A percentile compares a stretch with the other conserved stretches of the same genome.
These are phyloP conservation scores for Paragorgia papillata DNA, from an alignment of 92 coral and sea anemone species.

Conservation along the genomic window DNA sequence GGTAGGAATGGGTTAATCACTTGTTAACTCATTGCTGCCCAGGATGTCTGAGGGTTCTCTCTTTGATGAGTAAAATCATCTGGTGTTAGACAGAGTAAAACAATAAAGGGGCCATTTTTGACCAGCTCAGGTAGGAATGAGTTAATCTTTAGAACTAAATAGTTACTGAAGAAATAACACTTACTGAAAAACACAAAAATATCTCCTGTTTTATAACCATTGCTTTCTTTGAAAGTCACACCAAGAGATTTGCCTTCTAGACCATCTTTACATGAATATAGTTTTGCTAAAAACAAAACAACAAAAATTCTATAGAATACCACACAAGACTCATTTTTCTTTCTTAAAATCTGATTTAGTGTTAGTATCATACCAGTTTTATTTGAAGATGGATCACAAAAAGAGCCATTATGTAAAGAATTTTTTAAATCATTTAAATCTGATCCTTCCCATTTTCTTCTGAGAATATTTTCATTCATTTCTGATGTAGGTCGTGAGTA, in stretches of 20 bases:
- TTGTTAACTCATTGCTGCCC: too few species aligned
- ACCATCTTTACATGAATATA: neutral
- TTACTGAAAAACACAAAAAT: constrained; percentile 22
- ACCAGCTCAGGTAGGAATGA: too few species aligned
- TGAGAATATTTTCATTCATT: constrained; percentile 18
- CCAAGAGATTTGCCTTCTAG: neutral
- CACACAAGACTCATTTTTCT: too few species aligned
- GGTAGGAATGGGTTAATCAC: too few species aligned
- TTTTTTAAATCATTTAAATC: neutral
- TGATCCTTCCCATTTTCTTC: constrained; percentile 16
- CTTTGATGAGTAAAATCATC: too few species aligned
- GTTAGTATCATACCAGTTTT: constrained; percentile 1
- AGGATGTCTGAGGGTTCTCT: too few species aligned
- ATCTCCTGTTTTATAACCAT: neutral
- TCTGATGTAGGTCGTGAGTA: constrained; percentile 4
- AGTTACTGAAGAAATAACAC: neutral
- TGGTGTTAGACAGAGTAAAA: too few species aligned
- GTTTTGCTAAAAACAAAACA: too few species aligned
- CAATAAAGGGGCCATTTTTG: too few species aligned
- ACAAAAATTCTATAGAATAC: too few species aligned
- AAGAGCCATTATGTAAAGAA: constrained; percentile 2
- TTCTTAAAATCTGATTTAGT: too few species aligned
- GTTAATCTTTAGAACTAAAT: too few species aligned
- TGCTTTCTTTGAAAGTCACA: neutral
- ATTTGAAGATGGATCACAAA: constrained; percentile 15